Percentiles rank a stretch among this genome's conserved stretches.
These are phyloP conservation scores for Acleris laterana DNA, from an alignment of 2,888 invertebrate genomes.

Conservation along the genomic window DNA sequence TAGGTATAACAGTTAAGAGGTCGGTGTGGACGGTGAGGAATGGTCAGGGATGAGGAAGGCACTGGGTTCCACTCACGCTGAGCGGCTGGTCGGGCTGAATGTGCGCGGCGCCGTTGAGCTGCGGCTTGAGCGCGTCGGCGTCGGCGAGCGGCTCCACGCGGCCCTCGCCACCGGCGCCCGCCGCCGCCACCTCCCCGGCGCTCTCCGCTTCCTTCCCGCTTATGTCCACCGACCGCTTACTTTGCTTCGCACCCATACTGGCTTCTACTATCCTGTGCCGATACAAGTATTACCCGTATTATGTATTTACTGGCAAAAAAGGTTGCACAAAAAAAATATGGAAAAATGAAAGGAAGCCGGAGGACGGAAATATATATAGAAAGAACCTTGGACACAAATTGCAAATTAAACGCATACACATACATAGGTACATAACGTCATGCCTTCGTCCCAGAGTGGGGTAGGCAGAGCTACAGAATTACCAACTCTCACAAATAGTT, in stretches of 20 bases:
- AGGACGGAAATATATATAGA: too few species aligned
- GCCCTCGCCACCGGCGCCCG: conserved; percentile 86
- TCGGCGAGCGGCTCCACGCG: conserved; percentile 92
- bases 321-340: neutral
- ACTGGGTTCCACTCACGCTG: conserved; percentile 68
- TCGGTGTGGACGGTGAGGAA: neutral
- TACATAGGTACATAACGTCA: too few species aligned
- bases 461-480: too few species aligned
- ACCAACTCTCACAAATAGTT: too few species aligned
- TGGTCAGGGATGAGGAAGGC: neutral
- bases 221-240: conserved; percentile 94
- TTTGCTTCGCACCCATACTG: conserved; percentile 93
- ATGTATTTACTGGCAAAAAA: neutral
- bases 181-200: conserved; percentile 82
- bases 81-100: conserved; percentile 76
- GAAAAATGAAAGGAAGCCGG: too few species aligned
- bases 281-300: neutral
- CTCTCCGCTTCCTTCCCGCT: conserved; percentile 88
- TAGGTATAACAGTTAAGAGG: too few species aligned
- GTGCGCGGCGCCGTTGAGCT: conserved; percentile 89
- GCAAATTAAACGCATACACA: too few species aligned
- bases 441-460: too few species aligned
- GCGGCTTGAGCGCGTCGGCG: conserved; percentile 88
- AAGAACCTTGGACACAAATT: too few species aligned
- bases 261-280: conserved; percentile 59